These are phyloP conservation scores for Sussaba pulchella DNA, from an alignment of 2,888 invertebrate genomes.

Conservation along the genomic window DNA sequence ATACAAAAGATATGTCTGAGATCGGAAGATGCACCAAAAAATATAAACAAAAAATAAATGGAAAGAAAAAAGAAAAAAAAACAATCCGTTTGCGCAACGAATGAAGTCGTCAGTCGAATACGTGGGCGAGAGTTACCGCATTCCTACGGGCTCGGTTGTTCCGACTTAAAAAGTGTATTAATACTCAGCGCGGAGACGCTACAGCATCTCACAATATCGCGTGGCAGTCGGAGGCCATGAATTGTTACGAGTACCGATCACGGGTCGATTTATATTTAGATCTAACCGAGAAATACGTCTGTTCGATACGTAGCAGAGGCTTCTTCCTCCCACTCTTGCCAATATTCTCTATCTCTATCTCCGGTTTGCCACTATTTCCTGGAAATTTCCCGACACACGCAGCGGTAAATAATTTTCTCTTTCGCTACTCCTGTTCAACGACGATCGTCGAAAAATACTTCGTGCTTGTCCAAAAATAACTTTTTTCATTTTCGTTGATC, in stretches of 20 bases:
- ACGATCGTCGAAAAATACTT: background rate
- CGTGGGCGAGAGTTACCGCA: slow-evolving; percentile 36
- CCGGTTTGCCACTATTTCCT: background rate
- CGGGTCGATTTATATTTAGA: slow-evolving; percentile 74
- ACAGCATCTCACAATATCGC: background rate
- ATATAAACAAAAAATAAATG: background rate
- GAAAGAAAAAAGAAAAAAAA: background rate
- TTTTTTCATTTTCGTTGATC: too few relatives aligned
- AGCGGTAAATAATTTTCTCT: background rate
- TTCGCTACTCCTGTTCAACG: background rate
- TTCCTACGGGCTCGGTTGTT: slow-evolving; percentile 16
- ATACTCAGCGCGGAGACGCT: too few relatives aligned
- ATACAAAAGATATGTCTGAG: background rate
- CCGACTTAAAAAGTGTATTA: slow-evolving; percentile 11
- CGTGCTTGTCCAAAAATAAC: background rate
- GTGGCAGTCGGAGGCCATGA: slow-evolving; percentile 34
- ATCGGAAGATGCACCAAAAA: background rate
- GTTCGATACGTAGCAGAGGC: slow-evolving; percentile 70
- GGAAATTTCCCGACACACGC: background rate
- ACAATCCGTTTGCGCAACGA: slow-evolving; percentile 11
- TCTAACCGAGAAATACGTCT: slow-evolving; percentile 72
- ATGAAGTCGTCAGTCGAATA: background rate
- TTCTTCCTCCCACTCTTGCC: slow-evolving; percentile 29
- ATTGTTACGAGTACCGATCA: slow-evolving; percentile 69
- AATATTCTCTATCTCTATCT: background rate